Percentiles rank a stretch among this genome's conserved stretches.
These are phyloP conservation scores for Leucozona laternaria DNA, from an alignment of 2,888 invertebrate genomes.

Conservation along the genomic window DNA sequence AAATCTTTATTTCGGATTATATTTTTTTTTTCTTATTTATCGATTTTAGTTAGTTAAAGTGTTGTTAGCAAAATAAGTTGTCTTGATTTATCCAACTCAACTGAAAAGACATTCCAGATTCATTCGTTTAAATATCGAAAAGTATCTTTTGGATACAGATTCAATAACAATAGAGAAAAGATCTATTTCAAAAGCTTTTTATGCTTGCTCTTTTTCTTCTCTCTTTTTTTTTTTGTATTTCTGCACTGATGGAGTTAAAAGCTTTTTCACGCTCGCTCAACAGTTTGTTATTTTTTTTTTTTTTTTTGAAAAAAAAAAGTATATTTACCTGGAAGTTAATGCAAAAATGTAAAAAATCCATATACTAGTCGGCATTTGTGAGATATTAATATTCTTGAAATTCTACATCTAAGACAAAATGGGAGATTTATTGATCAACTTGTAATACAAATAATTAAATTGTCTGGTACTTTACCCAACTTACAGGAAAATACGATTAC, in stretches of 20 bases:
- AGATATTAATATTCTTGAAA: not conserved
- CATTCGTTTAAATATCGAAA: constrained; percentile 66
- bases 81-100: constrained; percentile 57
- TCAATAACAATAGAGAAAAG: constrained; percentile 4
- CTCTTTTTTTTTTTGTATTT: not conserved
- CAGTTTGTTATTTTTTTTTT: not conserved
- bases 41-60: not conserved
- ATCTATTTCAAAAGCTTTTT: constrained; percentile 42
- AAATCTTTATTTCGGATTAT: not conserved
- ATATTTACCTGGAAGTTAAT: not conserved
- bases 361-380: not conserved
- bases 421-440: not conserved
- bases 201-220: constrained; percentile 4
- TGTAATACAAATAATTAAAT: not conserved
- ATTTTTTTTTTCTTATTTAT: not conserved
- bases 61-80: constrained; percentile 1
- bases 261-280: constrained; percentile 17
- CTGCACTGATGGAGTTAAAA: not conserved
- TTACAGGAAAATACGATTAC: not conserved
- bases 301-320: not conserved
- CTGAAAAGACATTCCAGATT: constrained; percentile 46
- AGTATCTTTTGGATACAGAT: constrained; percentile 22
- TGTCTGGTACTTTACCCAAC: not conserved
- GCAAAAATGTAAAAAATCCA: not conserved
- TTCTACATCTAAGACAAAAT: not conserved